Evolutionary conservation across 2,888 invertebrate genomes (phyloP).

Genomic region (Harpagoxenus sublaevis): DNA sequence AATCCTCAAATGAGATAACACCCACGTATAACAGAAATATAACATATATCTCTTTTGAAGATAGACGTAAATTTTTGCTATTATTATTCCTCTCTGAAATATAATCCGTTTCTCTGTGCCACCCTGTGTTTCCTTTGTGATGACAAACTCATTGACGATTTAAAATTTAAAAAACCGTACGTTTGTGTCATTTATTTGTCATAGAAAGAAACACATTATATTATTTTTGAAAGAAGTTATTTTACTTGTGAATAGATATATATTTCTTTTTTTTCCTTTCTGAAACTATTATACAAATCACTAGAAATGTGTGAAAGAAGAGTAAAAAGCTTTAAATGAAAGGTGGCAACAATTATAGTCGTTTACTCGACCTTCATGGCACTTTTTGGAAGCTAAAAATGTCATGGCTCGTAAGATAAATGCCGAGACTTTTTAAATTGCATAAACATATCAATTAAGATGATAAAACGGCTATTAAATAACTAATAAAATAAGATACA

Average conservation of each 20-base stretch:
- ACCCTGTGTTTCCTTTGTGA: not conserved
- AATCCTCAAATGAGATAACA: not conserved
- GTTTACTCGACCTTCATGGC: not conserved
- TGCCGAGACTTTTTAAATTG: not conserved
- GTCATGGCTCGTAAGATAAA: not conserved
- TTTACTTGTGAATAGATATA: not conserved
- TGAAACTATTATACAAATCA: not conserved
- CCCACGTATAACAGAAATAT: not conserved
- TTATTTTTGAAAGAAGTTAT: not conserved
- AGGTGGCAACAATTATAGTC: not conserved
- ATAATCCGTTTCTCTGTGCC: not conserved
- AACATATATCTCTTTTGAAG: not conserved
- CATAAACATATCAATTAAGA: not conserved
- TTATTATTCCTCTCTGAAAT: not conserved
- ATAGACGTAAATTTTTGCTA: not conserved
- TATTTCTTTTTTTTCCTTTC: not conserved
- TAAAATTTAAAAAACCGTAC: not conserved
- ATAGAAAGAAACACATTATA: not conserved
- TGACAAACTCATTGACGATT: not conserved
- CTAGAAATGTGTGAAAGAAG: not conserved
- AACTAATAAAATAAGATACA: conserved; percentile 7
- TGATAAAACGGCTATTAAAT: conserved; percentile 5
- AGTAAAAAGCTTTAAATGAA: not conserved
- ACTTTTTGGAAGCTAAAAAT: not conserved
- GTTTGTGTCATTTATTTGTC: not conserved